A percentile compares a stretch with the other conserved stretches of the same genome.
Evolutionary conservation across 92 coral and sea anemone genomes (phyloP).

Genomic region (Actinernus sp.): DNA sequence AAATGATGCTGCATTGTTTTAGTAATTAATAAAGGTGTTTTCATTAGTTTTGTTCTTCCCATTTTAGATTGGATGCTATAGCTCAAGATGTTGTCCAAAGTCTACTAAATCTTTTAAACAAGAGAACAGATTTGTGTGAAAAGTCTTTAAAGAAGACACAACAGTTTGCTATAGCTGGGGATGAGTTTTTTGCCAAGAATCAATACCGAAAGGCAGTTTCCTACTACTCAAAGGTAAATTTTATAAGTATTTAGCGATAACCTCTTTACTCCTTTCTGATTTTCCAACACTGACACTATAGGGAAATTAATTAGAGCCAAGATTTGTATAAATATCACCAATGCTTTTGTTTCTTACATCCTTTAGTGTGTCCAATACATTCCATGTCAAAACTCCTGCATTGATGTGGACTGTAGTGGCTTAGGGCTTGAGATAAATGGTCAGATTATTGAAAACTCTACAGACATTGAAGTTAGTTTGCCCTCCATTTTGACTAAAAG

Average conservation of each 20-base stretch:
- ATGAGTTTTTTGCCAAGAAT: conserved; percentile 52
- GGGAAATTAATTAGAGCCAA: too few species aligned
- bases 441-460: neutral
- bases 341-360: neutral
- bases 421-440: conserved; percentile 14
- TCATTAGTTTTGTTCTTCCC: neutral
- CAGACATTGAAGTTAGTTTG: conserved; percentile 20
- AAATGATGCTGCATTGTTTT: too few species aligned
- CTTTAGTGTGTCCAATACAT: conserved; percentile 17
- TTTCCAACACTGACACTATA: neutral
- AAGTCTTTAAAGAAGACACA: conserved; percentile 75
- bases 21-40: too few species aligned
- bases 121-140: conserved; percentile 20
- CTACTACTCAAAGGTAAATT: conserved; percentile 71
- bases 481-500: conserved; percentile 59
- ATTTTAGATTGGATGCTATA: conserved; percentile 45
- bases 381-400: conserved; percentile 6
- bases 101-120: conserved; percentile 53
- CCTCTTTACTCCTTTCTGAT: too few species aligned
- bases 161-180: conserved; percentile 49
- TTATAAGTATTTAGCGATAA: neutral
- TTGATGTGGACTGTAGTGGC: neutral
- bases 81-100: conserved; percentile 60
- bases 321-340: too few species aligned
- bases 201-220: conserved; percentile 78